phyloP scores from a whole-genome alignment of 2,797 vertebrate species.

The Sebastes hopkinsi region DNA sequence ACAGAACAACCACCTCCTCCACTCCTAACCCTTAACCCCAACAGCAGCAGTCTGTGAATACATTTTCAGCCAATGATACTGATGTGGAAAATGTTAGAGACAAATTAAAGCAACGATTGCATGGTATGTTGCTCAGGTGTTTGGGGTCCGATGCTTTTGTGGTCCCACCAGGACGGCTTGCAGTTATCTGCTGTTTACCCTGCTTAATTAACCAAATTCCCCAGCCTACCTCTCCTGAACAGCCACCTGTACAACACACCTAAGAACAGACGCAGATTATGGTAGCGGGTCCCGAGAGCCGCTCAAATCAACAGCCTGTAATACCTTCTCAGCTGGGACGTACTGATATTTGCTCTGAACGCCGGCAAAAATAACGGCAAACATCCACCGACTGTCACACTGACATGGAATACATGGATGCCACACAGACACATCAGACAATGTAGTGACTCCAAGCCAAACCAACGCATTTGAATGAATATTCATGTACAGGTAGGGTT shows the following conservation, averaged over 20 bases:
- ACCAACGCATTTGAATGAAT: not conserved
- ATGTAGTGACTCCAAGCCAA: not conserved
- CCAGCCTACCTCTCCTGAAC: slow-evolving; percentile 54
- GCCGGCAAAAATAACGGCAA: slow-evolving; percentile 70
- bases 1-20: slow-evolving; percentile 50
- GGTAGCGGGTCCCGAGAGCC: slow-evolving; percentile 58
- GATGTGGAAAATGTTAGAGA: slow-evolving; percentile 5
- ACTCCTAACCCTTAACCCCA: slow-evolving; percentile 37
- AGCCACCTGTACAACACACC: slow-evolving; percentile 81
- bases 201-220: slow-evolving; percentile 84
- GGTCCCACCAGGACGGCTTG: slow-evolving; percentile 66
- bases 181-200: slow-evolving; percentile 78
- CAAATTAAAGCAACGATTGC: not conserved
- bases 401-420: not conserved
- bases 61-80: slow-evolving; percentile 38
- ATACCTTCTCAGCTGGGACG: slow-evolving; percentile 76
- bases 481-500: not conserved
- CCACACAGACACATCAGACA: not conserved
- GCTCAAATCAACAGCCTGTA: slow-evolving; percentile 74
- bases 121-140: slow-evolving; percentile 29
- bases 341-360: slow-evolving; percentile 73
- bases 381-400: slow-evolving; percentile 61
- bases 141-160: slow-evolving; percentile 55
- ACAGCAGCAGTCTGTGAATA: slow-evolving; percentile 44
- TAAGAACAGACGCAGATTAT: slow-evolving; percentile 78